These are phyloP conservation scores for Cerastis leucographa DNA, from an alignment of 2,888 invertebrate species.

Conservation along the genomic window DNA sequence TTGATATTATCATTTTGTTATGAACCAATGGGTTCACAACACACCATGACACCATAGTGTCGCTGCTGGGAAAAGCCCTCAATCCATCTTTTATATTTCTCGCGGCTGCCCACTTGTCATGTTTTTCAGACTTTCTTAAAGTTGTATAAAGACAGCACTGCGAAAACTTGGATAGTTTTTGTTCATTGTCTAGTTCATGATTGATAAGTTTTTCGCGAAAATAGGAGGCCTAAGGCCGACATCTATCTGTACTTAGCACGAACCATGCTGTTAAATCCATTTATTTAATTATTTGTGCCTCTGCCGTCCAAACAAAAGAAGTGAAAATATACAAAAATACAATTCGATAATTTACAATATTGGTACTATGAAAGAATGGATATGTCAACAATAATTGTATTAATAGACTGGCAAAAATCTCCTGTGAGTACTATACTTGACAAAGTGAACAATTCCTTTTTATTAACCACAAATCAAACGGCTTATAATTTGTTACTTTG, in stretches of 20 bases:
- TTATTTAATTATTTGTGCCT: no score
- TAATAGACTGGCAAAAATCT: not conserved
- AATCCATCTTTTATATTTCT: not conserved
- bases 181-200: not conserved
- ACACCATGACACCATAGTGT: not conserved
- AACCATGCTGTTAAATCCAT: no score
- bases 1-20: not conserved
- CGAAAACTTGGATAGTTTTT: not conserved
- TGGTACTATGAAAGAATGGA: not conserved
- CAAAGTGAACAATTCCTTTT: not conserved
- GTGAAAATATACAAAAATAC: not conserved
- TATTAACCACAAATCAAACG: slow-evolving; percentile 14
- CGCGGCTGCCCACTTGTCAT: not conserved
- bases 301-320: no score
- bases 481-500: no score
- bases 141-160: not conserved
- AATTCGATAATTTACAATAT: not conserved
- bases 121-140: not conserved
- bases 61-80: not conserved
- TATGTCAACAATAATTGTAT: not conserved
- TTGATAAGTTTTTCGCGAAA: not conserved
- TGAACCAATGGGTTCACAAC: no score
- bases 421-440: not conserved
- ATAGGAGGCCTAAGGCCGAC: no score
- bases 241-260: no score